A percentile compares a stretch with the other conserved stretches of the same genome.
Evolutionary conservation across 2,113 vertebrate genomes (phyloP).

Genomic region (Paralichthys olivaceus): DNA sequence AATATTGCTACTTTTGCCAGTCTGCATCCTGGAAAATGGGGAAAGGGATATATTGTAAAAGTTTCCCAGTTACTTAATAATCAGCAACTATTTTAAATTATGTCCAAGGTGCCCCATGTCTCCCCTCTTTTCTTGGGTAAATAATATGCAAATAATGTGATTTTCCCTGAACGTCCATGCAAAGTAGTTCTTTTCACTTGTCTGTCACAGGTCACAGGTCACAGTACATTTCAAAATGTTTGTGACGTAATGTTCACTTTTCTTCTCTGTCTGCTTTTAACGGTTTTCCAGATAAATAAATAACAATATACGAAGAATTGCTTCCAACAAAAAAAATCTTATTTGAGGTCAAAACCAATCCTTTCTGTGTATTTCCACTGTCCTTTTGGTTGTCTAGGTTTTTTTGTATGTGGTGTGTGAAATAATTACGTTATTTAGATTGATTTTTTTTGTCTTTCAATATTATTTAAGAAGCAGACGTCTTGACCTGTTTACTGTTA

Average conservation of each 20-base stretch:
- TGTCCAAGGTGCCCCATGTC: slow-evolving; percentile 6
- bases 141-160: slow-evolving; percentile 8
- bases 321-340: not conserved
- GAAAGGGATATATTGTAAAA: slow-evolving; percentile 5
- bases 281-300: slow-evolving; percentile 14
- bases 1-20: not conserved
- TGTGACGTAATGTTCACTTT: slow-evolving; percentile 11
- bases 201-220: not conserved
- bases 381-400: slow-evolving; percentile 56
- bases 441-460: slow-evolving; percentile 7
- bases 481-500: slow-evolving; percentile 28
- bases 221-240: not conserved
- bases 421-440: slow-evolving; percentile 49
- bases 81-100: slow-evolving; percentile 9
- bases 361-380: slow-evolving; percentile 51
- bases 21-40: not conserved
- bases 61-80: slow-evolving; percentile 3
- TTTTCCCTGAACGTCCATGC: not conserved
- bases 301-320: slow-evolving; percentile 8
- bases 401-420: slow-evolving; percentile 69
- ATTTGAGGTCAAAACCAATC: slow-evolving; percentile 21
- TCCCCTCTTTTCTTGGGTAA: not conserved
- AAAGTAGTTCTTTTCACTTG: not conserved
- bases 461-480: slow-evolving; percentile 33
- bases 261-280: slow-evolving; percentile 35